Conservation (phyloP, 2,888 invertebrate species). For the Apamea epomidion region DNA sequence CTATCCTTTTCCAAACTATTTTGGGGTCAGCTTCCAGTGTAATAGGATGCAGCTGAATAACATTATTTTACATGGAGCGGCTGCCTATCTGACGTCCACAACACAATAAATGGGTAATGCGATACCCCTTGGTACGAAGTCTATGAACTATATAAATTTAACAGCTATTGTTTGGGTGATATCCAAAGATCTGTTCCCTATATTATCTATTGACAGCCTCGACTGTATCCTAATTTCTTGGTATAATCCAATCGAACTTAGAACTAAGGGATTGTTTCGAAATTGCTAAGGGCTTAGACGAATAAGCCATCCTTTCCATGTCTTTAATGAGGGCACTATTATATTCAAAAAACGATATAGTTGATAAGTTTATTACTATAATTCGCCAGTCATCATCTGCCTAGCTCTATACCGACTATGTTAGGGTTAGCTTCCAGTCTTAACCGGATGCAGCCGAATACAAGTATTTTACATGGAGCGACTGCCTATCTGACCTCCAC, state of each 20-base stretch:
- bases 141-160: background rate
- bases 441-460: too few species aligned
- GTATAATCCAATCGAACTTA: conserved; percentile 11
- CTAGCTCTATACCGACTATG: too few species aligned
- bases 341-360: background rate
- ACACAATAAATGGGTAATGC: too few species aligned
- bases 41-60: too few species aligned
- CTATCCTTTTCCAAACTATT: too few species aligned
- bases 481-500: too few species aligned
- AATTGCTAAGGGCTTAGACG: background rate
- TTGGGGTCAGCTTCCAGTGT: too few species aligned
- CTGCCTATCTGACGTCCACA: too few species aligned
- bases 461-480: too few species aligned
- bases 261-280: background rate
- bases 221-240: conserved; percentile 5
- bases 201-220: background rate
- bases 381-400: background rate
- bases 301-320: background rate
- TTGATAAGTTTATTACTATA: background rate
- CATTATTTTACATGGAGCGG: too few species aligned
- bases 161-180: background rate
- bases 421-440: too few species aligned
- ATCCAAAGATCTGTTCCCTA: conserved; percentile 1
- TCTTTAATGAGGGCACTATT: background rate
- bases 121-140: background rate